phyloP scores from a whole-genome alignment of 2,113 vertebrate species.

The Alectura lathami region DNA sequence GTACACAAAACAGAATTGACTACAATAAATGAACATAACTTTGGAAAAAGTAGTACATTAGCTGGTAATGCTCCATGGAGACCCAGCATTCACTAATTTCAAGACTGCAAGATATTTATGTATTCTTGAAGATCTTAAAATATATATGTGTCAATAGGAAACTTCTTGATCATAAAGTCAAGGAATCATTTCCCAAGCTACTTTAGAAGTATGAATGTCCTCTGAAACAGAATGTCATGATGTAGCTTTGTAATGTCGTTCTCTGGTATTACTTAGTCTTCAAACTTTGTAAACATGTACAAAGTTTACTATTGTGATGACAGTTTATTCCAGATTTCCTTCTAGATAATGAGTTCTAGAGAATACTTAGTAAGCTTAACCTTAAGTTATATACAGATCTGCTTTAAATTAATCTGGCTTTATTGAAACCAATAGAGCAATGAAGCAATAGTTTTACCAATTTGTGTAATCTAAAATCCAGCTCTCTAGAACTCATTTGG shows the following conservation, averaged over 20 bases:
- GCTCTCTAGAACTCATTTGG: not conserved
- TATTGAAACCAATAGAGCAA: not conserved
- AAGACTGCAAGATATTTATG: not conserved
- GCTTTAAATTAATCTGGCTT: not conserved
- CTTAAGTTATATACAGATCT: conserved; percentile 5
- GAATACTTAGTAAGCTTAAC: not conserved
- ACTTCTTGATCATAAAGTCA: not conserved
- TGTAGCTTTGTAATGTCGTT: not conserved
- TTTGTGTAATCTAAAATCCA: not conserved
- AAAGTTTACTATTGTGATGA: not conserved
- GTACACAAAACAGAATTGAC: not conserved
- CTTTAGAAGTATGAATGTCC: not conserved
- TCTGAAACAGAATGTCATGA: not conserved
- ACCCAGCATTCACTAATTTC: not conserved
- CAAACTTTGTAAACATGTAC: not conserved
- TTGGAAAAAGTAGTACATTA: not conserved
- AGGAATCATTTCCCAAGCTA: not conserved
- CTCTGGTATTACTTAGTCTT: not conserved
- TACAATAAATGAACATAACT: not conserved
- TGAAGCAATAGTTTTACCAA: not conserved
- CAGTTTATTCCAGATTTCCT: not conserved
- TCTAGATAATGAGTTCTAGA: not conserved
- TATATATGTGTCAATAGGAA: not conserved
- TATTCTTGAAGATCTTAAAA: not conserved
- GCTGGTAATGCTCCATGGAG: not conserved